Evolutionary conservation across 2,113 vertebrate genomes (phyloP).

Genomic region (Oryzias javanicus): DNA sequence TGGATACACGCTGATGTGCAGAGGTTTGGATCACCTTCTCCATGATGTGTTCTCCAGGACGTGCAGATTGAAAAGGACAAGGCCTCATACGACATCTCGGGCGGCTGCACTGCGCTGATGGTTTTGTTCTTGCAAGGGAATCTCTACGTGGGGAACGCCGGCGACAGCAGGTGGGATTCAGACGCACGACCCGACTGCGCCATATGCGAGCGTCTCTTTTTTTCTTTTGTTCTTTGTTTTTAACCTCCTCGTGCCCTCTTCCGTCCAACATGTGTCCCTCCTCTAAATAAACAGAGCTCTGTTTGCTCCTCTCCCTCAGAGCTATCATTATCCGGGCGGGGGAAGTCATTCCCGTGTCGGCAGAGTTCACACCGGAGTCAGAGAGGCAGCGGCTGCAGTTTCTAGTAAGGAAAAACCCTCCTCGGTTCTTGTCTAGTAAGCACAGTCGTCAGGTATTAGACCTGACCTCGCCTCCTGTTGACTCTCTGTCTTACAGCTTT

Average conservation of each 20-base stretch:
- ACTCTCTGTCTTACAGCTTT: constrained; percentile 41
- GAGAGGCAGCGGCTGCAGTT: constrained; percentile 96
- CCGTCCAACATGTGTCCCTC: constrained; percentile 13
- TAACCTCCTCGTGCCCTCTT: constrained; percentile 1
- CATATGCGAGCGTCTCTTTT: not conserved
- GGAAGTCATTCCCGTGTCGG: constrained; percentile 92
- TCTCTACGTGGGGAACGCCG: constrained; percentile 93
- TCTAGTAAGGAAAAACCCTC: constrained; percentile 81
- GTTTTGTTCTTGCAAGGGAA: constrained; percentile 88
- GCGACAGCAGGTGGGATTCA: constrained; percentile 89
- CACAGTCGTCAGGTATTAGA: constrained; percentile 52
- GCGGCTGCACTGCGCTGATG: constrained; percentile 91
- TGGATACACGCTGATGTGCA: constrained; percentile 8
- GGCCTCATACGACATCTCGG: constrained; percentile 85
- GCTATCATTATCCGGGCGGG: constrained; percentile 85
- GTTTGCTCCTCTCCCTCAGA: constrained; percentile 53
- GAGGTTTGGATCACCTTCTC: constrained; percentile 9
- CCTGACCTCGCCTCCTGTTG: constrained; percentile 44
- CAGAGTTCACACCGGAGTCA: constrained; percentile 96
- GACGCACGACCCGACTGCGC: not conserved
- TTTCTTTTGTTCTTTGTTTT: not conserved
- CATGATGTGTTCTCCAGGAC: constrained; percentile 75
- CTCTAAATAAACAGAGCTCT: constrained; percentile 18
- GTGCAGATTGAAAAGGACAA: constrained; percentile 91
- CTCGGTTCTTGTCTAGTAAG: constrained; percentile 14